phyloP scores from a whole-genome alignment of 2,888 invertebrate species.

The Timema podura region DNA sequence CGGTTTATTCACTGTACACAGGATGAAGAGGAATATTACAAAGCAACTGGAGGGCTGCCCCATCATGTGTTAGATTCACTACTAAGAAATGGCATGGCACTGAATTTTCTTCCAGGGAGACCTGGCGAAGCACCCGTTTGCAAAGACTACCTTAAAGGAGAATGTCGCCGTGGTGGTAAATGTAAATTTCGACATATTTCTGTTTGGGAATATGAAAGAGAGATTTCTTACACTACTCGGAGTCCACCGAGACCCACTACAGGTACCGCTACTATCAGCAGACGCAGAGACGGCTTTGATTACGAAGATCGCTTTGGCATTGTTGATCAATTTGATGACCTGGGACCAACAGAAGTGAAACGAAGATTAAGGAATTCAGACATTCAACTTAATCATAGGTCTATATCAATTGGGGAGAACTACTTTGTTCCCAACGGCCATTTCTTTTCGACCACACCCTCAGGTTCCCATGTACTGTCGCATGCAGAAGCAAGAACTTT shows the following conservation, averaged over 20 bases:
- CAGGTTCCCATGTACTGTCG: conserved; percentile 15
- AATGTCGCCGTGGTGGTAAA: conserved; percentile 46
- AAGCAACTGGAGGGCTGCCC: conserved; percentile 67
- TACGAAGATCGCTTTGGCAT: conserved; percentile 17
- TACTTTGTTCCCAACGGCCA: conserved; percentile 18
- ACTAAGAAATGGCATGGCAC: conserved; percentile 34
- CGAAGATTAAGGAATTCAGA: not conserved
- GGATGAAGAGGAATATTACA: conserved; percentile 69
- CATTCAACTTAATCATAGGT: not conserved
- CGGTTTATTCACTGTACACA: conserved; percentile 73
- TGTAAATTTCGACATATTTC: conserved; percentile 49
- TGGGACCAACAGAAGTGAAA: not conserved
- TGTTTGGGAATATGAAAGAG: conserved; percentile 37
- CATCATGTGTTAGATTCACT: conserved; percentile 48
- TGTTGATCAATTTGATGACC: no score
- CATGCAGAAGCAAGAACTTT: conserved; percentile 21
- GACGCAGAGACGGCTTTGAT: conserved; percentile 20
- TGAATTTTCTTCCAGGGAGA: conserved; percentile 8
- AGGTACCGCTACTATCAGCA: not conserved
- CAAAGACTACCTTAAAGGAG: conserved; percentile 51
- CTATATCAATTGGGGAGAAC: not conserved
- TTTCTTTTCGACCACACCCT: conserved; percentile 11
- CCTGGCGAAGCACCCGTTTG: conserved; percentile 47
- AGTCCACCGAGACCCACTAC: conserved; percentile 18
- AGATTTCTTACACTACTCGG: conserved; percentile 10